Base-by-base conservation (phyloP, 2,797 vertebrate species). In the Yasuhikotakia modesta region DNA sequence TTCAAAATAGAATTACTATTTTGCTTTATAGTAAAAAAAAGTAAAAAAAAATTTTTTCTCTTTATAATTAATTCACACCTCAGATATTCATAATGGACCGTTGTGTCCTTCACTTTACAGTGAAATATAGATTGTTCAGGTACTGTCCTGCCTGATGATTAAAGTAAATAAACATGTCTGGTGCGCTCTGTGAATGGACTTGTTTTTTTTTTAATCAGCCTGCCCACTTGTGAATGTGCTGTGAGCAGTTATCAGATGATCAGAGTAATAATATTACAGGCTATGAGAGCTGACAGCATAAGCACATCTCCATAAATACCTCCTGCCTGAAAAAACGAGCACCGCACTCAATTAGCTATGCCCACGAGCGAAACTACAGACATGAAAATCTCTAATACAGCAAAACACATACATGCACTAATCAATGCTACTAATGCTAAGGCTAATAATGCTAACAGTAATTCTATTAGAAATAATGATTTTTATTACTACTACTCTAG, bases 271-370 rank as follows among this genome's bases (percentile, higher is more conserved):
- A 60, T 52, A 17, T 85, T 81, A 27, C 12, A 69, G 14, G 57
- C 45, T 76, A 58, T 76, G 79, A 67, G 22, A 86, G 73, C 83
- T 87, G 88, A 79, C 80, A 87, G 84, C 83, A 80, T 5, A 66
- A 70, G 83, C 76, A n/a, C 84, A 73, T 73, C 82, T 80, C 79
- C 82, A 79, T 86, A 81, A 83, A 87, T 79, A 45, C 84, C 69
- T 83, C 80, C 85, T 84, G 84, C 87, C 86, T 10, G 81, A 82
- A 48, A 85, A 86, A 83, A 83, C 75, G 60, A 83, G n/a, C 61
- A 78, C 55, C 64, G 84, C 81, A 45, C 66, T 48, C 82, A 83
- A 80, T 83, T 83, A 83, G 69, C 77, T 72, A 78, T 63, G 74
- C 77, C 67, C 73, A 69, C 66, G 67, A 79, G 82, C 76, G 27